Evolutionary conservation across 2,797 vertebrate species (phyloP).

Genomic region (Heterohyrax brucei): DNA sequence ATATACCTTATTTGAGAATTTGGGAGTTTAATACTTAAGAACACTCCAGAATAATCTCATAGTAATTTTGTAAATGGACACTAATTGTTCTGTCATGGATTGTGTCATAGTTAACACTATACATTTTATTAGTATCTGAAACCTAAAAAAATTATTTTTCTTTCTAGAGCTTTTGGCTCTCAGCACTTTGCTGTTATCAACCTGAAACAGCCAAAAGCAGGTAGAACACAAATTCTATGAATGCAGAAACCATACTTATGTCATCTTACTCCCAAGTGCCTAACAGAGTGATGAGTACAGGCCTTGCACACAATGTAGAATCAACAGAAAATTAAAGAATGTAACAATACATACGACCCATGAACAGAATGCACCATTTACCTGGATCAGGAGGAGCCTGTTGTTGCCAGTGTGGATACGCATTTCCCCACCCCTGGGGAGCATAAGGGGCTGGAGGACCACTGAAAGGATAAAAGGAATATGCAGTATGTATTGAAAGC

Average conservation of each 20-base stretch:
- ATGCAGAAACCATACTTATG: background rate
- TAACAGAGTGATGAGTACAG: slow-evolving; percentile 8
- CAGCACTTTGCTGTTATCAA: background rate
- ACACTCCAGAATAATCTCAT: background rate
- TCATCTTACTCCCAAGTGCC: slow-evolving; percentile 32
- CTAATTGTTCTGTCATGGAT: background rate
- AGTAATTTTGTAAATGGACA: background rate
- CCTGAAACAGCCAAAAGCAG: slow-evolving; percentile 4
- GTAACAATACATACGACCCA: background rate
- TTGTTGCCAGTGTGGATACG: slow-evolving; percentile 98
- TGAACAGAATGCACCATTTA: slow-evolving; percentile 88
- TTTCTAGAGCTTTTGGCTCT: slow-evolving; percentile 20
- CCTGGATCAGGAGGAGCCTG: slow-evolving; percentile 98
- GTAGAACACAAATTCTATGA: background rate
- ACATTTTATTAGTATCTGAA: slow-evolving; percentile 23
- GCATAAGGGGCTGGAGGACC: slow-evolving; percentile 98
- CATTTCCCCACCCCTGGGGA: slow-evolving; percentile 99
- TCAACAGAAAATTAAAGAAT: background rate
- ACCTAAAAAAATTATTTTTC: background rate
- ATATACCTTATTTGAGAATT: slow-evolving; percentile 43
- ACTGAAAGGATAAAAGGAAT: slow-evolving; percentile 88
- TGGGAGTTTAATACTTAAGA: background rate
- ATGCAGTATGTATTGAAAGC: background rate
- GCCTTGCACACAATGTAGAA: slow-evolving; percentile 7
- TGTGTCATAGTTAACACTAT: background rate